phyloP scores from a whole-genome alignment of 2,797 vertebrate genomes.

The Atherinosoma microstoma region DNA sequence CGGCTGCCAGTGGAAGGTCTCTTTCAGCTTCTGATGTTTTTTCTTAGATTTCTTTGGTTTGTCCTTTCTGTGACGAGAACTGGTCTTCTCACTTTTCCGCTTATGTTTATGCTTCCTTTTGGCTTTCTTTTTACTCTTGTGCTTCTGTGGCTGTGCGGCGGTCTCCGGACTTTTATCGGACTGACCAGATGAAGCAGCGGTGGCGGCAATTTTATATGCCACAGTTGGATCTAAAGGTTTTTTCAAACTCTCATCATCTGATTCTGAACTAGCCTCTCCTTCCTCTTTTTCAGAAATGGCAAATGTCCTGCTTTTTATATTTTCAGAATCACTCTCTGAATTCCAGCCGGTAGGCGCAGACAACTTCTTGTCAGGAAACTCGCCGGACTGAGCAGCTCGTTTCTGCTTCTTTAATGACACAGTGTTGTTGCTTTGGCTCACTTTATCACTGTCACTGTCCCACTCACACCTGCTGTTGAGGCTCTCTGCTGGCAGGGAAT shows the following conservation, averaged over 20 bases:
- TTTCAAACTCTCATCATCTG: slow-evolving; percentile 83
- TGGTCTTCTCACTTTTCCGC: slow-evolving; percentile 77
- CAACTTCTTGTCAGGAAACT: slow-evolving; percentile 62
- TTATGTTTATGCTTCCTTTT: slow-evolving; percentile 89
- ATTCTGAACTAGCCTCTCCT: slow-evolving; percentile 94
- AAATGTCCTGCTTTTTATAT: slow-evolving; percentile 56
- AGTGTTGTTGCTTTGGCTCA: slow-evolving; percentile 70
- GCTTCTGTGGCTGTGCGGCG: slow-evolving; percentile 54
- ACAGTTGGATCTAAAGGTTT: slow-evolving; percentile 37
- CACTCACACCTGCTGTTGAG: slow-evolving; percentile 76
- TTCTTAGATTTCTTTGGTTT: slow-evolving; percentile 92
- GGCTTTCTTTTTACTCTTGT: slow-evolving; percentile 83
- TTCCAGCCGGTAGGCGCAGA: slow-evolving; percentile 86
- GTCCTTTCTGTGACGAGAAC: slow-evolving; percentile 81
- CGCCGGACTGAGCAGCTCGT: slow-evolving; percentile 54
- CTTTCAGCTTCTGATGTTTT: slow-evolving; percentile 91
- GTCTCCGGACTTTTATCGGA: slow-evolving; percentile 72
- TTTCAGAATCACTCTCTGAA: slow-evolving; percentile 90
- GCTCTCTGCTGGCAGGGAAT: slow-evolving; percentile 58
- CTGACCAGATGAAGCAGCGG: slow-evolving; percentile 38
- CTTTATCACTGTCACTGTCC: slow-evolving; percentile 80
- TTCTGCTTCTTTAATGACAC: slow-evolving; percentile 61
- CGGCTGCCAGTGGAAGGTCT: slow-evolving; percentile 96
- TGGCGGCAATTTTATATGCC: neutral
- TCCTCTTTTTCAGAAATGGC: slow-evolving; percentile 92